Base-by-base conservation (phyloP, 37 sponge, comb jelly and placozoan genomes). In the Diacarnus erythraeanus region DNA sequence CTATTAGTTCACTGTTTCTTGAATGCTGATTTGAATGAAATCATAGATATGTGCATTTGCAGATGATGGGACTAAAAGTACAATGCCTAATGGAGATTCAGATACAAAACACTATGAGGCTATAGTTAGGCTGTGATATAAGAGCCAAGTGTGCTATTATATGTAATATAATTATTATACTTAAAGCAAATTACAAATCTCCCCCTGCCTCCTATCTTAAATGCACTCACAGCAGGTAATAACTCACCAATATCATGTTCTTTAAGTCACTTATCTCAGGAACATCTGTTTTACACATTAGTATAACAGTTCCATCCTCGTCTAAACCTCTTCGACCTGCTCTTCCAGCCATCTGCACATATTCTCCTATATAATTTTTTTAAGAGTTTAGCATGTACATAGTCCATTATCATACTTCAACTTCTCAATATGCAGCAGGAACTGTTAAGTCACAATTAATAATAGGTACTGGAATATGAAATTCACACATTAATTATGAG, bases 301-400 rank as follows among this genome's bases (percentile, higher is more conserved):
- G 76, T 22, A 99, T 94, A 15, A 99, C 99, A 41, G 95, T 94
- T 18, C 99, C 99, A 51, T 91, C 92, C 1, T 77, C 57, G 70
- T 99, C 99, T 33, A 87, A 59, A 0, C 99, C 97, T 67, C 99
- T 71, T 58, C 99, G 78, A 2, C 99, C 99, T 36, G 99, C 99
- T 60, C 99, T 86, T 10, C 99, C 99, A 35, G 99, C 99, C 99
- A 99, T 99, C 89, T 99, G 99, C 0, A 96, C 83, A 69, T 98
- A 98, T 86, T 98, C 99, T 9, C 93, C 88, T 83, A 60, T 40
- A 42, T 0, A 54, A 5, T 30, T 47, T 47, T 47, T 15, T n/a
- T n/a, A n/a, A n/a, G n/a, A n/a, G n/a, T n/a, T n/a, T n/a, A n/a
- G n/a, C n/a, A n/a, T n/a, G n/a, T n/a, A n/a, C n/a, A n/a, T n/a